Evolutionary conservation across 2,113 vertebrate genomes (phyloP).

Genomic region (Setophaga coronata): DNA sequence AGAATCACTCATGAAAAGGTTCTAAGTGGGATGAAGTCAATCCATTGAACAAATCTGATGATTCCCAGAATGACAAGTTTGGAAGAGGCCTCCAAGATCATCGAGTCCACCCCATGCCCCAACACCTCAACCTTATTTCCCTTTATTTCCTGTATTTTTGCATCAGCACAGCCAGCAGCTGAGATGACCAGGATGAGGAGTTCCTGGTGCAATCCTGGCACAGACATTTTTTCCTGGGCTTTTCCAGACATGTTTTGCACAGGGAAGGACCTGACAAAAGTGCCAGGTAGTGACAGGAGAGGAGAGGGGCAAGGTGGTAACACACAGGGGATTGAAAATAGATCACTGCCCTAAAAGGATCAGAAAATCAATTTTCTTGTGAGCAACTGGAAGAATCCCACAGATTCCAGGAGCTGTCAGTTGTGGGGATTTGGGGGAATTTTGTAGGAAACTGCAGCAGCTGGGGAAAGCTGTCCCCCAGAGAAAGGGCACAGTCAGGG

Average conservation of each 20-base stretch:
- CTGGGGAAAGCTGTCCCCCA: background rate
- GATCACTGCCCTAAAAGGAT: background rate
- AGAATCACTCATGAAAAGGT: background rate
- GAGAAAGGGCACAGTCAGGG: background rate
- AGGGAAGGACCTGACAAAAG: background rate
- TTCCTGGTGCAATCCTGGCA: background rate
- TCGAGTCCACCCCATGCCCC: background rate
- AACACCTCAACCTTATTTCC: background rate
- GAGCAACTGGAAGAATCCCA: background rate
- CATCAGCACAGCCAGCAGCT: background rate
- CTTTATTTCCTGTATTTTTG: background rate
- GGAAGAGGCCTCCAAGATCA: background rate
- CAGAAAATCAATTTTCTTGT: background rate
- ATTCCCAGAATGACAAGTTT: background rate
- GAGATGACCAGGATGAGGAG: background rate
- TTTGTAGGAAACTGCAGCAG: background rate
- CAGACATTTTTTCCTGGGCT: background rate
- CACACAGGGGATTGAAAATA: background rate
- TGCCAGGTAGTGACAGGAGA: background rate
- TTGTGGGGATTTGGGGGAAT: background rate
- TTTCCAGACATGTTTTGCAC: background rate
- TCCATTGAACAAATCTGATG: background rate
- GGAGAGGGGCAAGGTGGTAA: background rate
- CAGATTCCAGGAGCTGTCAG: background rate
- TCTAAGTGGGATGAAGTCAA: background rate